Base-by-base conservation (phyloP, 2,888 invertebrate species). In the Ophioninae sp. region DNA sequence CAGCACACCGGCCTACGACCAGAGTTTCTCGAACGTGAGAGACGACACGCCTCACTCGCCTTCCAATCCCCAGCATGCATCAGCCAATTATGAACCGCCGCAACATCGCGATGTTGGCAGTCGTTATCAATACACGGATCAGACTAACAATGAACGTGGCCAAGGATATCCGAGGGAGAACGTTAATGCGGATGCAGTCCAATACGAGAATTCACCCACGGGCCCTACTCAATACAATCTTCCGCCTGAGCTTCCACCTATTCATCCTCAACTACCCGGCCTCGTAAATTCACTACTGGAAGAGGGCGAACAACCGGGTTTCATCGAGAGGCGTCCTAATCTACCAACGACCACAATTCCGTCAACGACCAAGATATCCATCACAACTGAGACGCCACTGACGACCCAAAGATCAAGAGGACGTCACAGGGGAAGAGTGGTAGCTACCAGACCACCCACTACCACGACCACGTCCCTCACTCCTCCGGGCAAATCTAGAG, bases 271-370 rank as follows among this genome's bases (percentile, higher is more conserved):
- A 85, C 92, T 95, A 41, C 95, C 95, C 0, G 94, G 95, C 0
- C 90, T 95, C 37, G 94, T 95, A 0, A 95, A 95, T 87, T 94
- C 95, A 44, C 91, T 96, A 51, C 93, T 95, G 86, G 95, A 95
- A 82, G 93, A 93, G 84, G 90, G 91, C 51, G 87, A 86, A 65
- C 75, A 81, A 69, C 83, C 82, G 82, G 77, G 81, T 72, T 74
- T 79, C 61, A 71, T 81, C 63, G 74, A 77, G 22, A 77, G 82
- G 23, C 82, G 82, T 72, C 83, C 77, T n/a, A 84, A 85, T 44
- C 74, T 83, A 0, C 82, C 85, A 23, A 85, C 84, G 1, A 84
- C 88, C 0, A 86, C 89, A 1, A 87, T 89, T 6, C 87, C 90
- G 0, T 86, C 90, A 6, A 87, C 90, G 2, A 85, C 91, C 6